A percentile compares a stretch with the other conserved stretches of the same genome.
These are phyloP conservation scores for Camelus bactrianus DNA, from an alignment of 2,113 vertebrate species.

Conservation along the genomic window DNA sequence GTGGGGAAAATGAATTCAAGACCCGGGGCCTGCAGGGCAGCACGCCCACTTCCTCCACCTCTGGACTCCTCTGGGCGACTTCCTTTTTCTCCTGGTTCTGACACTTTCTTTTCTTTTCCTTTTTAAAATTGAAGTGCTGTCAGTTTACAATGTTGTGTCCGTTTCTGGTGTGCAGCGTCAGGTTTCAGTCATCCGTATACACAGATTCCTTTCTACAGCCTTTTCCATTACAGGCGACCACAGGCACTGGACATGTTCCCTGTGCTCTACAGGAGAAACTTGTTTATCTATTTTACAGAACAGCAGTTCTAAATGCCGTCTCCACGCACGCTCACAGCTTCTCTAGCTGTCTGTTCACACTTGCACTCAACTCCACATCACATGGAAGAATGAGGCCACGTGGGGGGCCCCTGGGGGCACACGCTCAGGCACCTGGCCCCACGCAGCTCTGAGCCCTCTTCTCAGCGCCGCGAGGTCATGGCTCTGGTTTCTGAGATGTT, in stretches of 20 bases:
- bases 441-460: not conserved
- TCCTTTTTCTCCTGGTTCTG: too few species aligned
- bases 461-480: accelerated
- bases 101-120: too few species aligned
- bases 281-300: too few species aligned
- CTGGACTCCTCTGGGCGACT: not conserved
- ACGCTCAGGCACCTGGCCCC: not conserved
- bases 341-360: not conserved
- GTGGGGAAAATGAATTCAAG: conserved; percentile 6
- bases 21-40: accelerated
- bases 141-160: too few species aligned
- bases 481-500: not conserved
- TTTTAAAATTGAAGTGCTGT: too few species aligned
- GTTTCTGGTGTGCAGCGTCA: too few species aligned
- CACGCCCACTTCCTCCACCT: not conserved
- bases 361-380: not conserved
- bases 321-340: not conserved
- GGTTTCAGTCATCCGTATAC: too few species aligned
- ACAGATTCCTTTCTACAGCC: too few species aligned
- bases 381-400: not conserved
- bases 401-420: not conserved
- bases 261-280: too few species aligned
- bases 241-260: too few species aligned
- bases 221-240: too few species aligned
- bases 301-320: not conserved